Percentiles rank a stretch among this genome's conserved stretches.
Evolutionary conservation across 2,888 invertebrate genomes (phyloP).

Genomic region (Lycocerus yunnanus): DNA sequence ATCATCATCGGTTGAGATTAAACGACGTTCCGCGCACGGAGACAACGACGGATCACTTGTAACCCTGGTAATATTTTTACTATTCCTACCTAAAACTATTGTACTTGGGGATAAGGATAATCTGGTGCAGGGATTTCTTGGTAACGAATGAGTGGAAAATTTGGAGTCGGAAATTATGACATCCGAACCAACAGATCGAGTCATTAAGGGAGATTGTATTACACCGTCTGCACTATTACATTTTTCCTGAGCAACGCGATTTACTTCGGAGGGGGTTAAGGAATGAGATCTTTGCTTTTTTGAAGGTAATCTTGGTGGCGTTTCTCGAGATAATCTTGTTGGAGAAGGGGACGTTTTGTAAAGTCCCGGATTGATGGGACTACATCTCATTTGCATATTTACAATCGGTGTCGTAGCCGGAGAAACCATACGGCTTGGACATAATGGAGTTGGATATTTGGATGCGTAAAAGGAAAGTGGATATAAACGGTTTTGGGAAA

Average conservation of each 20-base stretch:
- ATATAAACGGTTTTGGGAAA: conserved; percentile 82
- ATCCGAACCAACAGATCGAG: conserved; percentile 54
- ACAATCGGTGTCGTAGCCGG: conserved; percentile 53
- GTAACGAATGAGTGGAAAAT: conserved; percentile 65
- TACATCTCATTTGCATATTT: conserved; percentile 57
- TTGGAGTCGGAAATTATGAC: conserved; percentile 49
- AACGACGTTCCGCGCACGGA: conserved; percentile 63
- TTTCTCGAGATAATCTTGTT: conserved; percentile 58
- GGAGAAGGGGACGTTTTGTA: conserved; percentile 62
- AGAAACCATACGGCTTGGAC: conserved; percentile 54
- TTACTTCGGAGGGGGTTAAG: conserved; percentile 68
- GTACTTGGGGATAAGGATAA: conserved; percentile 61
- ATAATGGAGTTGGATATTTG: conserved; percentile 62
- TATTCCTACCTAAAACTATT: conserved; percentile 54
- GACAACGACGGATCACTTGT: conserved; percentile 64
- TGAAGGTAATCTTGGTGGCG: conserved; percentile 58
- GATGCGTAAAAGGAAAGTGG: conserved; percentile 76
- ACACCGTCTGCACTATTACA: conserved; percentile 74
- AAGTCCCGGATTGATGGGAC: conserved; percentile 48
- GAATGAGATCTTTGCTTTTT: conserved; percentile 81
- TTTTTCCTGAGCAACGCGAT: conserved; percentile 60
- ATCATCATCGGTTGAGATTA: conserved; percentile 59
- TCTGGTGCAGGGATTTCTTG: conserved; percentile 56
- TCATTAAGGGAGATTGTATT: conserved; percentile 60
- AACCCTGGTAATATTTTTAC: conserved; percentile 63